phyloP scores from a whole-genome alignment of 37 sponge, comb jelly and placozoan species.

The Chondrosia reniformis region DNA sequence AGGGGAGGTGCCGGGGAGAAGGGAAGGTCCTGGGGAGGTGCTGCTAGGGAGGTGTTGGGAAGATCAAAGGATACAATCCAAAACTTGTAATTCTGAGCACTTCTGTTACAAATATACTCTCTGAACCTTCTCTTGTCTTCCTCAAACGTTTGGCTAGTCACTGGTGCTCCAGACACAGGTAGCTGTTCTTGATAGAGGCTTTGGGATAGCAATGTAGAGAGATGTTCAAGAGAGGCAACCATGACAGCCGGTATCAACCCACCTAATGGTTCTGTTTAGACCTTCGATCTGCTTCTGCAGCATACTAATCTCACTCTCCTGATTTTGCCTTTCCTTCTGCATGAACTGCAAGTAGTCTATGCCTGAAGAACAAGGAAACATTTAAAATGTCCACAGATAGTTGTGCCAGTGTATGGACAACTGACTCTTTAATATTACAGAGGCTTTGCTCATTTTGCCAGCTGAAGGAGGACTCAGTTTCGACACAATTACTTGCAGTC shows the following conservation, averaged over 20 bases:
- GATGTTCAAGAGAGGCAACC: background rate
- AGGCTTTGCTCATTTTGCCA: constrained; percentile 81
- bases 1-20: too few species aligned
- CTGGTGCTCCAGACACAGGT: constrained; percentile 81
- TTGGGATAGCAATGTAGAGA: background rate
- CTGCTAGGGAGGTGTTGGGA: too few species aligned
- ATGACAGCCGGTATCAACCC: background rate
- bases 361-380: constrained; percentile 17
- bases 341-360: constrained; percentile 59
- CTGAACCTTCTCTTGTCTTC: constrained; percentile 68
- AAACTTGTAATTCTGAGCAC: constrained; percentile 80
- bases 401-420: background rate
- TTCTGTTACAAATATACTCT: constrained; percentile 64
- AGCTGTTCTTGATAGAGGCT: constrained; percentile 73
- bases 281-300: constrained; percentile 46
- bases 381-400: background rate
- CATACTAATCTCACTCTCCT: constrained; percentile 40
- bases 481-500: constrained; percentile 58
- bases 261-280: constrained; percentile 61
- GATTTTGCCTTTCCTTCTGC: constrained; percentile 41
- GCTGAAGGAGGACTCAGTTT: constrained; percentile 31
- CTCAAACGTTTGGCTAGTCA: constrained; percentile 72
- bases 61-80: constrained; percentile 82
- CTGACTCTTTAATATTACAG: constrained; percentile 66
- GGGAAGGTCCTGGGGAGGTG: too few species aligned